Base-by-base conservation (phyloP, 35 echinoderm and acorn worm species). In the Patiria miniata region DNA sequence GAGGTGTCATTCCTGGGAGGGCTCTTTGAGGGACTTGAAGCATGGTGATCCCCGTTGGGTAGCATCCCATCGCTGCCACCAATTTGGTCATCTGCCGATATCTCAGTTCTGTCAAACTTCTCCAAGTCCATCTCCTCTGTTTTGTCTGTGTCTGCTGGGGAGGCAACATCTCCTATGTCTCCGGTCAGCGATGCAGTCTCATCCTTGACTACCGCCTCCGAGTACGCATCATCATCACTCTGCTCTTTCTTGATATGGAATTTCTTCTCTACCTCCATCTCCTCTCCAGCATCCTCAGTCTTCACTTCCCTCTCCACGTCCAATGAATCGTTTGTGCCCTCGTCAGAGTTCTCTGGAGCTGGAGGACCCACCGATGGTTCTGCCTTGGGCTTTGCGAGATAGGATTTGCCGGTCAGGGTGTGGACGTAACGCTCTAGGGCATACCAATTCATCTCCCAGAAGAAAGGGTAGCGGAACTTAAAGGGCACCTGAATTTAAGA, bases 401-500 rank as follows among this genome's bases (percentile, higher is more conserved):
- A 90, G 7, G 50, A 58, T 69, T 91, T 93, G 14, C 93, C 93
- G 21, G 83, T 88, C 51, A 99, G 78, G 51, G 90, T 84, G 18
- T 91, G 42, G 17, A 99, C 87, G 57, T 99, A 99, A 29, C 93
- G 88, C 26, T 91, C 96, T 26, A 99, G 79, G 8, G 89, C 86
- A 50, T 92, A 99, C 96, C 96, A 99, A 61, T 95, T 89, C 39
- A 99, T 94, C 79, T 99, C 96, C 28, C 85, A 92, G 87, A 89
- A 99, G 81, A 94, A 99, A 8, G 96, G 96, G 55, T 99, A 99
- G 40, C 96, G 90, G 58, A 99, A 99, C 53, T 99, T 99, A 10
- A 56, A 61, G 5, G 96, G 96, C 38, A 99, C 96, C 96, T 99
- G 61, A 8, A 33, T 59, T 39, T 0, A 87, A 50, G 29, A 23